Evolutionary conservation across 2,888 invertebrate genomes (phyloP), one percentile per base, ranked within the genome.

Genomic region (Abrostola triplasia): DNA sequence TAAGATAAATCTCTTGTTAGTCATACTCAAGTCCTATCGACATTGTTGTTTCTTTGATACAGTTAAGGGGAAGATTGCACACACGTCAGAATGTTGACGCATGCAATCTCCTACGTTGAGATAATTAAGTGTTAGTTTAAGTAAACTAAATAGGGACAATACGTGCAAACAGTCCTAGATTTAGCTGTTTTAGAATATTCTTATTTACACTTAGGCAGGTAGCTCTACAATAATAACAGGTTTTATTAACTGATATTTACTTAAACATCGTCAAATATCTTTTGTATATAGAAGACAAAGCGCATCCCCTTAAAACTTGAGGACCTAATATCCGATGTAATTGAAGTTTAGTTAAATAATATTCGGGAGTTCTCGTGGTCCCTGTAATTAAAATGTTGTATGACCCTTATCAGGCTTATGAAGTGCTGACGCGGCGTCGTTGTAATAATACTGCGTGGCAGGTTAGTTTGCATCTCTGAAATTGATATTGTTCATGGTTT

Each of bases 381-480:
- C 44, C 8, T 11, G 49, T 78, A 82, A 88, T 88, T 87, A 84
- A 85, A 81, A 83, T 80, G 55, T 66, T 68, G 64, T 70, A 64
- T 59, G 69, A 77, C 79, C 78, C 82, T 81, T 77, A 73, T 76
- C 76, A 64, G 42, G 56, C 42, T 67, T 64, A 61, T 61, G 60
- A 66, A 70, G 63, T 60, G 67, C 51, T 62, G 64, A 54, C 60
- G 56, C 61, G 50, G 47, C 51, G 53, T 49, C 58, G 58, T 67
- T 57, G 53, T 56, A 54, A 41, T 56, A 24, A 41, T 56, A 24
- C 8, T 44, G 47, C 37, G 10, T n/a, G 13, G n/a, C 38, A 35
- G 42, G 56, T 57, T 57, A 53, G 59, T 70, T 59, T 36, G 38
- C 36, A 49, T 24, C 35, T 44, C 35, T 51, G 36, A n/a, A 37